A percentile compares a stretch with the other conserved stretches of the same genome.
These are phyloP conservation scores for Phaethon lepturus DNA, from an alignment of 2,113 vertebrate genomes.

Conservation along the genomic window DNA sequence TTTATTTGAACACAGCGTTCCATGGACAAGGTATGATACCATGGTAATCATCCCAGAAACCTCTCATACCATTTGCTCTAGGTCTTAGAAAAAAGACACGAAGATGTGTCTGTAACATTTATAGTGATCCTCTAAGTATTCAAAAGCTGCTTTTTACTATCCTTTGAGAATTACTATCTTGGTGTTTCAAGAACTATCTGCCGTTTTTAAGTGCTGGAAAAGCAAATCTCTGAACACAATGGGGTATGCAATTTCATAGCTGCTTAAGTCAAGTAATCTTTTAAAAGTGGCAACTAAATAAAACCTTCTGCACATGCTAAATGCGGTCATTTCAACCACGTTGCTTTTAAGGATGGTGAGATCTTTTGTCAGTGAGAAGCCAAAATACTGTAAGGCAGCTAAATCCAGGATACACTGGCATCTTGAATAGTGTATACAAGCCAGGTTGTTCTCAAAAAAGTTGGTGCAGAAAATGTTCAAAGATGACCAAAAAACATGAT, in stretches of 20 bases:
- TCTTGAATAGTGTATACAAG: not conserved
- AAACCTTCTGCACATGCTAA: not conserved
- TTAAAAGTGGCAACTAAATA: not conserved
- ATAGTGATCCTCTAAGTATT: not conserved
- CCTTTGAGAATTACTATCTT: not conserved
- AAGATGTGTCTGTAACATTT: not conserved
- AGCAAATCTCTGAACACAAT: not conserved
- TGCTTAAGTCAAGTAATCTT: not conserved
- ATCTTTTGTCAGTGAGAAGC: not conserved
- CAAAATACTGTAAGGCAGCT: not conserved
- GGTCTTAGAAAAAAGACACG: rapidly evolving
- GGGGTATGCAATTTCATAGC: not conserved
- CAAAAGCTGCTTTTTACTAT: not conserved
- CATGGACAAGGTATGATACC: not conserved
- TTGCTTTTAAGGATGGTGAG: not conserved
- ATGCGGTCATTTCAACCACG: not conserved
- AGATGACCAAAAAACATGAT: not conserved
- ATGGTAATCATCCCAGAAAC: not conserved
- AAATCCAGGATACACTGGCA: not conserved
- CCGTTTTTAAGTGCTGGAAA: not conserved
- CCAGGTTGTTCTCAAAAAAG: not conserved
- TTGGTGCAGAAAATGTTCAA: not conserved
- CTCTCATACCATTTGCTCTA: not conserved
- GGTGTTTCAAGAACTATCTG: not conserved
- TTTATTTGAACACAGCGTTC: not conserved